These are phyloP conservation scores for Opisthograptis luteolata DNA, from an alignment of 2,888 invertebrate genomes.

Conservation along the genomic window DNA sequence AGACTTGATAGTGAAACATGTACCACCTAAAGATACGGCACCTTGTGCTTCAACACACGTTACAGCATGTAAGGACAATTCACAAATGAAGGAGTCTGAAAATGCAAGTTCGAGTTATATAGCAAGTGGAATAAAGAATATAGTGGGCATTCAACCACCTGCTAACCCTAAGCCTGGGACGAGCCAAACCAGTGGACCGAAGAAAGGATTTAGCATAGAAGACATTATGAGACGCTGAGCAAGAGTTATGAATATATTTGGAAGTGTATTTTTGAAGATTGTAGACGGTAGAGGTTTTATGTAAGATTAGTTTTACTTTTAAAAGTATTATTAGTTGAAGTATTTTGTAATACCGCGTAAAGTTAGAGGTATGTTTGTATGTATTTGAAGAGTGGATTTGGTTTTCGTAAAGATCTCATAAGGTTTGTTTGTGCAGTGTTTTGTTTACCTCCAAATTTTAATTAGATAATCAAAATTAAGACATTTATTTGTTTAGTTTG, in stretches of 20 bases:
- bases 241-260: constrained; percentile 5
- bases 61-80: constrained; percentile 63
- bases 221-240: constrained; percentile 94
- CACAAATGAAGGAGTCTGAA: constrained; percentile 58
- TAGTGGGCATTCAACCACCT: constrained; percentile 78
- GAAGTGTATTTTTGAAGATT: constrained; percentile 14
- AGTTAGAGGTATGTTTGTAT: constrained; percentile 74
- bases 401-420: constrained; percentile 85
- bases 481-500: constrained; percentile 49
- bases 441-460: constrained; percentile 83
- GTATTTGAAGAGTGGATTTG: constrained; percentile 77
- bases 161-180: constrained; percentile 79
- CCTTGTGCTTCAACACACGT: constrained; percentile 70
- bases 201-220: constrained; percentile 95
- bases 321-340: constrained; percentile 78
- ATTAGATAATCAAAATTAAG: constrained; percentile 60
- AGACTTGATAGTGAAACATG: constrained; percentile 82
- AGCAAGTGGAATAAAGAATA: constrained; percentile 78
- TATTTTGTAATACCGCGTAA: constrained; percentile 57
- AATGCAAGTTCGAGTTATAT: constrained; percentile 68
- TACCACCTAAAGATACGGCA: constrained; percentile 74
- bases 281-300: constrained; percentile 32
- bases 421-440: constrained; percentile 84
- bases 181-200: constrained; percentile 86
- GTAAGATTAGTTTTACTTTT: constrained; percentile 50